These are phyloP conservation scores for Sparidentex hasta DNA, from an alignment of 2,797 vertebrate genomes.

Conservation along the genomic window DNA sequence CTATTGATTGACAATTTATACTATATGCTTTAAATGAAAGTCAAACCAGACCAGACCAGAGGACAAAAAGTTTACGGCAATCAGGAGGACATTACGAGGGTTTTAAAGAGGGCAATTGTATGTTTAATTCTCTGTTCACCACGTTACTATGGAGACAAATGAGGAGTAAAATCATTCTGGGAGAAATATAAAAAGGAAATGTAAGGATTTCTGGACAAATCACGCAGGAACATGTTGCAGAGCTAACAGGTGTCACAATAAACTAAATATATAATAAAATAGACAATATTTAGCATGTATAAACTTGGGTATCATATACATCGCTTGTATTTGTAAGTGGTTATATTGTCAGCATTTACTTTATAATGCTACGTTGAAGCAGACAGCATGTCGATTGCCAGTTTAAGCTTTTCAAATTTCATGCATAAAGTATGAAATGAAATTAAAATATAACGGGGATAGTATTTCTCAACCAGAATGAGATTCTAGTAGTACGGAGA, in stretches of 20 bases:
- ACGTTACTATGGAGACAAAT: background rate
- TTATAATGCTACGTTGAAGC: too few species aligned
- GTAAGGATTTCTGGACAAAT: background rate
- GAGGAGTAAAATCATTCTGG: background rate
- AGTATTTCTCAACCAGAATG: background rate
- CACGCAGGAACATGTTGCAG: background rate
- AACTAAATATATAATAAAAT: too few species aligned
- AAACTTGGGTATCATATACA: too few species aligned
- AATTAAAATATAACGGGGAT: background rate
- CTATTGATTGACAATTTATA: too few species aligned
- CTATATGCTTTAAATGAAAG: too few species aligned
- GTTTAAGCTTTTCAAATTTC: background rate
- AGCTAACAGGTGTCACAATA: slow-evolving; percentile 1
- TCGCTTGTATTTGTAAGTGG: too few species aligned
- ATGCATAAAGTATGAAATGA: background rate
- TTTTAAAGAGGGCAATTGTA: background rate
- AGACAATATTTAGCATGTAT: too few species aligned
- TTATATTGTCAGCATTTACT: too few species aligned
- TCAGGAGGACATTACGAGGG: too few species aligned
- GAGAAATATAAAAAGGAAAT: background rate
- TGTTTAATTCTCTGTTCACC: background rate
- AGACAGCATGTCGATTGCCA: too few species aligned
- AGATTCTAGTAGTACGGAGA: background rate
- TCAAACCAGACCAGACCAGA: too few species aligned
- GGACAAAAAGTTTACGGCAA: too few species aligned